Base-by-base conservation (phyloP, 2,797 vertebrate genomes). In the Scomberomorus guttatus region DNA sequence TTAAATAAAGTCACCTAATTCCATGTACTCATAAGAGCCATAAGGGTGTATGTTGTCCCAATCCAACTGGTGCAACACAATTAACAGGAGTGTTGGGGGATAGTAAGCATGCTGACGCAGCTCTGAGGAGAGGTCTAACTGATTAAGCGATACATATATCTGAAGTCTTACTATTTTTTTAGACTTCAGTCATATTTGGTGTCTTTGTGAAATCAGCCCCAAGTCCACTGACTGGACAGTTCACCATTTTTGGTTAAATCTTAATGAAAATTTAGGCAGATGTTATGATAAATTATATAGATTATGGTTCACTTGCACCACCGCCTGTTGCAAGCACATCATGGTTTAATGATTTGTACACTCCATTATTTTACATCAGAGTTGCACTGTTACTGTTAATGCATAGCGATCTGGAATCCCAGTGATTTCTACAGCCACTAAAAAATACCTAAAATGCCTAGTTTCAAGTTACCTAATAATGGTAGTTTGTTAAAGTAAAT, bases 141-240 rank as follows among this genome's bases (percentile, higher is more conserved):
- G 9, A 13, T 44, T 22, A 70, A 51, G 22, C 10, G 27, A 32
- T 20, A 13, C 11, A 2, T 54, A 24, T 6, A 13, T 51, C 24
- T 7, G 27, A 22, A 22, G 0, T n/a, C 20, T 42, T 15, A 24
- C 0, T 48, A 20, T 63, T 6, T 10, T 10, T 10, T 39, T 10
- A 39, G 37, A 39, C 37, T 9, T 39, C 3, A 39, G 3, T 39
- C 3, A 39, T 39, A 13, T 39, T 39, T 39, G 12, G 37, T 39
- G 14, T 74, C 52, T 77, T 58, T 75, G 66, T 87, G 67, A 81
- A 79, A 76, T 39, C 24, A 50, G 5, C 55, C 42, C 24, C 34
- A 25, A n/a, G 2, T 18, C 15, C 12, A 32, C 39, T 50, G 0
- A 48, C 17, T 4, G 52, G 44, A 62, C 22, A 58, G n/a, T 9